These are phyloP conservation scores for Porphyrio hochstetteri DNA, from an alignment of 2,113 vertebrate species.

Conservation along the genomic window DNA sequence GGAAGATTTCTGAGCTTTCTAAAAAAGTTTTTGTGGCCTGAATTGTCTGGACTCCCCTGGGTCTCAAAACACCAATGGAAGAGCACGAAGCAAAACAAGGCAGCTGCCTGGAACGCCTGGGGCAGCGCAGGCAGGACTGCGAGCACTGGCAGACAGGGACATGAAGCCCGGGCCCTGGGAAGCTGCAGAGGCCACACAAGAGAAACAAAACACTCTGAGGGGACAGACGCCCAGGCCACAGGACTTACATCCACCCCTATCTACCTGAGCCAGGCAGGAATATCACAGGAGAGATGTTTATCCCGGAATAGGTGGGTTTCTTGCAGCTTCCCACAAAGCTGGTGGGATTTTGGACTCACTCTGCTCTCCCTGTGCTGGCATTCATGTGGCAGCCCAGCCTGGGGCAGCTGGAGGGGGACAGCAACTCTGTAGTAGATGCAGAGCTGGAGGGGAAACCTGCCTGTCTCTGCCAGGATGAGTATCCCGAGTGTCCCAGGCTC, in stretches of 20 bases:
- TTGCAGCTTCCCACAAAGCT: neutral
- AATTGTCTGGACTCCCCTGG: conserved; percentile 54
- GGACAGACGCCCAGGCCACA: rapidly evolving
- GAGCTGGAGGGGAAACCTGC: neutral
- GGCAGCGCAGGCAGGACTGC: neutral
- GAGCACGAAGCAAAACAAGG: conserved; percentile 48
- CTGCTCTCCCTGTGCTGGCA: neutral
- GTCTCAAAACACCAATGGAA: conserved; percentile 44
- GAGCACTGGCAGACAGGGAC: neutral
- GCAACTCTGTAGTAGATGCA: no score
- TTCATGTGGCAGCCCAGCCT: rapidly evolving
- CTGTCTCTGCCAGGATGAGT: neutral
- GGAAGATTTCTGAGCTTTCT: conserved; percentile 53
- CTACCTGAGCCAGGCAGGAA: neutral
- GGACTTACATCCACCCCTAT: neutral
- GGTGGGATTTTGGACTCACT: neutral
- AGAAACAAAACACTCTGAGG: neutral
- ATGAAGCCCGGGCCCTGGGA: rapidly evolving
- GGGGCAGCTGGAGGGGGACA: neutral
- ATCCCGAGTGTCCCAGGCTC: neutral
- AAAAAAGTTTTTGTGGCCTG: conserved; percentile 47
- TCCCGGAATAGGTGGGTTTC: neutral
- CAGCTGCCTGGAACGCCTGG: neutral
- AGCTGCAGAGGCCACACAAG: neutral
- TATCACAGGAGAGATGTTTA: rapidly evolving